phyloP scores from a whole-genome alignment of 2,113 vertebrate genomes.

The Phaethornis superciliosus region DNA sequence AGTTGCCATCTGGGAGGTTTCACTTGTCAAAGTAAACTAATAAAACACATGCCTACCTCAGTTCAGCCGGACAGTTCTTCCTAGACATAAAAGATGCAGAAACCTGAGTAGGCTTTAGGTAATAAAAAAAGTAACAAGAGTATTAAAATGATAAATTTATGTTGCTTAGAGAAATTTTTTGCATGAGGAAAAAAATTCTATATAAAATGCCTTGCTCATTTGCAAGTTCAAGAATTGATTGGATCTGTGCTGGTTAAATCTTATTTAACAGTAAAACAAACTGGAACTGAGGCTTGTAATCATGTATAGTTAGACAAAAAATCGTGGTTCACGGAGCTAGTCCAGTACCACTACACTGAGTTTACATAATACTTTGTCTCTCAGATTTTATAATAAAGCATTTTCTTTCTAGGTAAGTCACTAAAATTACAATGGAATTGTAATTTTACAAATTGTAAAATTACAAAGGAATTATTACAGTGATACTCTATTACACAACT shows the following conservation, averaged over 20 bases:
- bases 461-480: not conserved
- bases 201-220: not conserved
- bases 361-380: not conserved
- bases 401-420: not conserved
- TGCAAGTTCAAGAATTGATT: not conserved
- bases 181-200: not conserved
- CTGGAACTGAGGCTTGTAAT: not conserved
- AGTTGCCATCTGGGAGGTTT: not conserved
- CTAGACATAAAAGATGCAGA: not conserved
- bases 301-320: not conserved
- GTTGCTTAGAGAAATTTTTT: not conserved
- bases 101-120: not conserved
- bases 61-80: not conserved
- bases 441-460: too few species aligned
- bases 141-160: not conserved
- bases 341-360: not conserved
- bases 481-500: not conserved
- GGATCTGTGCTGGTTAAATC: not conserved
- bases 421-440: too few species aligned
- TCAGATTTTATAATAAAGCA: not conserved
- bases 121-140: not conserved
- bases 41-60: not conserved
- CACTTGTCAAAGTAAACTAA: not conserved
- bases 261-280: not conserved
- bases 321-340: not conserved